Evolutionary conservation across 2,797 vertebrate species (phyloP).

Genomic region (Pyrrhura leucotis): DNA sequence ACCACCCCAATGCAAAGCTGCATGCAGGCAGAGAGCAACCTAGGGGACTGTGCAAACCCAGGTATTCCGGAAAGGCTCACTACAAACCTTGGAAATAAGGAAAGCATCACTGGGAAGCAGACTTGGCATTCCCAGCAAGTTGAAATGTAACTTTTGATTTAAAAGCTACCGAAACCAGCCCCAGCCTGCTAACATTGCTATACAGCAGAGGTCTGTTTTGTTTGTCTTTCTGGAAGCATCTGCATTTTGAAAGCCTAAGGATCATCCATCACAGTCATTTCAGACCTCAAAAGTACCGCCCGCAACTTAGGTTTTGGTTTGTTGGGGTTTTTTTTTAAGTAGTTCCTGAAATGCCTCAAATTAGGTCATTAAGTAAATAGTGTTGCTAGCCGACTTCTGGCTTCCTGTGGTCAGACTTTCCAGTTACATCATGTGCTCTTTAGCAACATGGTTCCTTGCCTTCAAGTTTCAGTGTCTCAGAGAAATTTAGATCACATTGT

Average conservation of each 20-base stretch:
- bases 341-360: not conserved
- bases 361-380: not conserved
- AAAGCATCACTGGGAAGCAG: not conserved
- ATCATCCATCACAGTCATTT: not conserved
- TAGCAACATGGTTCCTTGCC: not conserved
- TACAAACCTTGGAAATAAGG: not conserved
- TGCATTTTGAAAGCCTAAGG: not conserved
- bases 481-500: not conserved
- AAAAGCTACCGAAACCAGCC: not conserved
- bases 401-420: not conserved
- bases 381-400: not conserved
- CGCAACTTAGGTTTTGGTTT: not conserved
- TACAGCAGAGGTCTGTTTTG: not conserved
- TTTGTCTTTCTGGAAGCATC: not conserved
- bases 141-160: not conserved
- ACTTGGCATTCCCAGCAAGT: not conserved
- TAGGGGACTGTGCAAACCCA: not conserved
- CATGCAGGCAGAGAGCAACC: fast-evolving
- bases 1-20: not conserved
- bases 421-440: not conserved
- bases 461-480: not conserved
- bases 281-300: not conserved
- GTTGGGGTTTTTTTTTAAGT: not conserved
- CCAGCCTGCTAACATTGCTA: not conserved
- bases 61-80: not conserved